phyloP scores from a whole-genome alignment of 2,797 vertebrate species.

The Halcyon smyrnensis region DNA sequence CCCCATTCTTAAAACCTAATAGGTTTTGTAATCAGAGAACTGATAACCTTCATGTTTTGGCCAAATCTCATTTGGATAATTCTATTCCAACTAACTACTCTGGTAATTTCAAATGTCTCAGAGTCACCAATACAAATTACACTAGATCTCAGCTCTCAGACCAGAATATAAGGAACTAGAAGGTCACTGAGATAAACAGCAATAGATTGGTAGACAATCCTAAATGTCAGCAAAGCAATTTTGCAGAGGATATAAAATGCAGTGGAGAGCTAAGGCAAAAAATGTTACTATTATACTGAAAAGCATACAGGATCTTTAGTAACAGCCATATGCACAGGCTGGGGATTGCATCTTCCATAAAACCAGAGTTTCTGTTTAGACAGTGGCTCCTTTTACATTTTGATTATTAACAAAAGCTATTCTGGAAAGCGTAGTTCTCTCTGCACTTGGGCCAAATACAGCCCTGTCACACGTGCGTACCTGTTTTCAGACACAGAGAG shows the following conservation, averaged over 20 bases:
- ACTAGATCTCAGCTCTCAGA: not conserved
- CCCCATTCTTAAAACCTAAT: not conserved
- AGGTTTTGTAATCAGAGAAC: not conserved
- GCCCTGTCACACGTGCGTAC: not conserved
- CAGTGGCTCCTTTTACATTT: not conserved
- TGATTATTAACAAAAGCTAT: not conserved
- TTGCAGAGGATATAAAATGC: not conserved
- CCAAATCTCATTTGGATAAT: constrained; percentile 18
- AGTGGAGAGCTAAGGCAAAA: not conserved
- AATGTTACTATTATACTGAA: not conserved
- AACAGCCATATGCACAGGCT: not conserved
- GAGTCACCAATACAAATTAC: constrained; percentile 24
- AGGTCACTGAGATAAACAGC: constrained; percentile 33
- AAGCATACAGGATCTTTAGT: not conserved
- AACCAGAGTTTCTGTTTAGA: not conserved
- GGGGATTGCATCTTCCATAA: not conserved
- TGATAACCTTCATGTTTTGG: not conserved
- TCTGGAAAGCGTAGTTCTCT: not conserved
- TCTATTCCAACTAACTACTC: constrained; percentile 1
- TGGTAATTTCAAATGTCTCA: not conserved
- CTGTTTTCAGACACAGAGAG: not conserved
- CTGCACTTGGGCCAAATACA: not conserved
- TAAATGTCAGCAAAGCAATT: constrained; percentile 36
- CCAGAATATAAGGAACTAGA: not conserved
- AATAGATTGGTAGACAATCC: not conserved